Percentiles rank a stretch among this genome's conserved stretches.
phyloP scores from a whole-genome alignment of 2,797 vertebrate genomes.

The Linurgus olivaceus region DNA sequence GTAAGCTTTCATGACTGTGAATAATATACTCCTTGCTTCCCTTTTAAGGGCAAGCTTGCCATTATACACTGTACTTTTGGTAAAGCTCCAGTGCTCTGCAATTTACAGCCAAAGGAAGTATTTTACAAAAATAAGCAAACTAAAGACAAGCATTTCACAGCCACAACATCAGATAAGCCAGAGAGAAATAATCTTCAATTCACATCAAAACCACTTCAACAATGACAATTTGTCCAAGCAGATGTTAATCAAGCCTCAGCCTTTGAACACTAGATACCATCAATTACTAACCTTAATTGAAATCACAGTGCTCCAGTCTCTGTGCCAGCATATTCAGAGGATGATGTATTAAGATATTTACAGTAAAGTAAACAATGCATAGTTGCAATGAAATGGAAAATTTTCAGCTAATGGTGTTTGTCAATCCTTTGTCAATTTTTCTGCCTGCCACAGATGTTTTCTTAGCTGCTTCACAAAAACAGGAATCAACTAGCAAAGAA shows the following conservation, averaged over 20 bases:
- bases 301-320: constrained; percentile 83
- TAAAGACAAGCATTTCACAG: constrained; percentile 86
- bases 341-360: constrained; percentile 88
- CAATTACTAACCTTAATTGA: constrained; percentile 90
- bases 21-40: constrained; percentile 81
- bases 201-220: constrained; percentile 88
- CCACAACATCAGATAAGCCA: constrained; percentile 82
- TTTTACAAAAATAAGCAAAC: constrained; percentile 82
- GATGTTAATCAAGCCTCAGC: constrained; percentile 87
- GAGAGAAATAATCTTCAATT: constrained; percentile 82
- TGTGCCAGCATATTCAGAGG: constrained; percentile 84
- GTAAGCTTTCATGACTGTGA: constrained; percentile 76
- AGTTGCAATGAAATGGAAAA: constrained; percentile 91
- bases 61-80: constrained; percentile 81
- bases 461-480: constrained; percentile 97
- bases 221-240: constrained; percentile 88
- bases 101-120: constrained; percentile 83
- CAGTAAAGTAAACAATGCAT: constrained; percentile 92
- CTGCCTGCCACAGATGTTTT: constrained; percentile 98
- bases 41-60: constrained; percentile 85
- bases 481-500: constrained; percentile 99
- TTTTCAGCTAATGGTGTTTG: constrained; percentile 95
- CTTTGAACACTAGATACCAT: constrained; percentile 85
- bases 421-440: constrained; percentile 92
- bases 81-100: constrained; percentile 77